A percentile compares a stretch with the other conserved stretches of the same genome.
phyloP scores from a whole-genome alignment of 2,888 invertebrate species.

The Zele albiditarsus region DNA sequence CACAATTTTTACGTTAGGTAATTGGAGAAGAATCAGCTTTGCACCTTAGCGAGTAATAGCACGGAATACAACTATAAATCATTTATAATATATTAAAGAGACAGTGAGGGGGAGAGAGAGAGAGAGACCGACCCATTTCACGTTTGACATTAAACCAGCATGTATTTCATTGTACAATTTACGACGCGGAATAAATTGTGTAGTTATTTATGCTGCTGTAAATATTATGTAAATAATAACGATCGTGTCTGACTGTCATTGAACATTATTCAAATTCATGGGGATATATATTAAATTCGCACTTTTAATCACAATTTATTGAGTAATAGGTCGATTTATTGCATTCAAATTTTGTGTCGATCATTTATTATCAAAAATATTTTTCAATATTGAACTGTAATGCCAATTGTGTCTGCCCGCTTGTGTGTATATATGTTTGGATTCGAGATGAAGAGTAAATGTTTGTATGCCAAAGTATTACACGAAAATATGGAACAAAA shows the following conservation, averaged over 20 bases:
- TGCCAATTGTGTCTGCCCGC: not conserved
- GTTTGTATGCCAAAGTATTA: not conserved
- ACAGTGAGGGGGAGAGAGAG: not conserved
- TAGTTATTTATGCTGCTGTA: constrained; percentile 54
- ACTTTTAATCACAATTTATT: constrained; percentile 16
- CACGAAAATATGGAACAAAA: not conserved
- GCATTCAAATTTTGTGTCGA: not conserved
- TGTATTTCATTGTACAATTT: constrained; percentile 9
- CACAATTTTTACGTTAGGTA: not conserved
- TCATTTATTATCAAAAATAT: not conserved
- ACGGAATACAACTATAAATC: not conserved
- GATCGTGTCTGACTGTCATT: constrained; percentile 46
- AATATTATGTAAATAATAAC: constrained; percentile 59
- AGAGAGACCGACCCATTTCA: not conserved
- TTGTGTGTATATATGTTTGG: not conserved
- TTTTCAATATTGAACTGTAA: not conserved
- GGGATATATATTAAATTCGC: constrained; percentile 37
- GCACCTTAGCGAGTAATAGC: not conserved
- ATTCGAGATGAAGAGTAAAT: not conserved
- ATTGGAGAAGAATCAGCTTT: not conserved
- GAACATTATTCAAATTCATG: constrained; percentile 46
- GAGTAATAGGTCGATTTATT: not conserved
- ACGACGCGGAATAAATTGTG: constrained; percentile 34
- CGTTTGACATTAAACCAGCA: not conserved
- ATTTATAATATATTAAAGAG: not conserved